Conservation (phyloP, 2,797 vertebrate genomes). For the Artibeus lituratus region DNA sequence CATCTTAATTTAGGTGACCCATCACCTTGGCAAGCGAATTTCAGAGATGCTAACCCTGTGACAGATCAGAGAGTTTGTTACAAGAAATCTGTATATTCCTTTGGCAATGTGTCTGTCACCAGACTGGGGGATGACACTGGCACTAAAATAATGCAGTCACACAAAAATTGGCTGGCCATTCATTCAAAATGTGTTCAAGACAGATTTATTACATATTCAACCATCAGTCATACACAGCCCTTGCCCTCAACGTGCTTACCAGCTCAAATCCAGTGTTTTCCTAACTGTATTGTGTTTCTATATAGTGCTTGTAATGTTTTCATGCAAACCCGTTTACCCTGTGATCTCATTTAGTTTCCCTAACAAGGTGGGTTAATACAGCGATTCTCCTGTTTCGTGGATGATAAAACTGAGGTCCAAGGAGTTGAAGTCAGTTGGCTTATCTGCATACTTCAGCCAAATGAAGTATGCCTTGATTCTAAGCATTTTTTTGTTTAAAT, state of each 20-base stretch:
- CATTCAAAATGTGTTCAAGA: not conserved
- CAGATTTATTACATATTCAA: not conserved
- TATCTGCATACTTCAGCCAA: not conserved
- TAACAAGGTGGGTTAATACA: not conserved
- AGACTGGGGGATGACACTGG: not conserved
- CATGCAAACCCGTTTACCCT: not conserved
- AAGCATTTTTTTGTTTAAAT: not conserved
- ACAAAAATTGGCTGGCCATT: not conserved
- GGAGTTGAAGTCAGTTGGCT: not conserved
- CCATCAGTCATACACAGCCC: not conserved
- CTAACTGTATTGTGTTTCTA: conserved; percentile 14
- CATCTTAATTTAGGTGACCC: not conserved
- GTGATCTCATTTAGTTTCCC: conserved; percentile 25
- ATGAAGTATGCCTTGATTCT: not conserved
- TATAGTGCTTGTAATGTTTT: not conserved
- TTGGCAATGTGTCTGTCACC: not conserved
- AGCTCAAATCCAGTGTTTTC: conserved; percentile 1
- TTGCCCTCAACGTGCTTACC: not conserved
- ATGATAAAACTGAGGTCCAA: not conserved
- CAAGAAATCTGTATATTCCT: not conserved
- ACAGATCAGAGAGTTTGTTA: not conserved
- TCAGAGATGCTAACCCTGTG: not conserved
- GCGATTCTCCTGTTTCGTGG: not conserved
- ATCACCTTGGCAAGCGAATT: not conserved
- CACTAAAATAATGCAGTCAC: not conserved